Conservation (phyloP, 1,140 invertebrate genomes). For the Panulirus ornatus region DNA sequence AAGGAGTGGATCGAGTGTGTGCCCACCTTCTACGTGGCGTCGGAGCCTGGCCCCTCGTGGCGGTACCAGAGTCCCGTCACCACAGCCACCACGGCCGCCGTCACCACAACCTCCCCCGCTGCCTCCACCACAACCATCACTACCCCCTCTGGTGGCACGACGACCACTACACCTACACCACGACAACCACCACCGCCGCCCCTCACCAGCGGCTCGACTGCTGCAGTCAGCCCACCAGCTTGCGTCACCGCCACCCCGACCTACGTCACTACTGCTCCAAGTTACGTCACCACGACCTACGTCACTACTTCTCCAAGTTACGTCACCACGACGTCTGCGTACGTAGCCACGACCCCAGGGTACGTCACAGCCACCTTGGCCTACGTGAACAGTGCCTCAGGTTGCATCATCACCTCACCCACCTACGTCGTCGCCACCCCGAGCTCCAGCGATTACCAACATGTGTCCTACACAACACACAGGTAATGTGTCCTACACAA, state of each 20-base stretch:
- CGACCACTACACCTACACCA: too few species aligned
- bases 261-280: background rate
- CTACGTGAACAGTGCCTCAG: background rate
- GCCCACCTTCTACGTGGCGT: conserved; percentile 28
- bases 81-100: background rate
- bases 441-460: background rate
- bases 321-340: background rate
- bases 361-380: background rate
- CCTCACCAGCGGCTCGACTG: background rate
- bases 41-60: conserved; percentile 30
- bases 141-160: background rate
- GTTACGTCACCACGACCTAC: background rate
- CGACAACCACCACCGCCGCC: background rate
- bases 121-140: background rate
- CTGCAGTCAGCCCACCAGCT: background rate
- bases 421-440: conserved; percentile 26
- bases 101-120: background rate
- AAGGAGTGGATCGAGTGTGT: conserved; percentile 19
- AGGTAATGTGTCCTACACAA: too few species aligned
- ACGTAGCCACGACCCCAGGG: background rate
- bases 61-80: background rate
- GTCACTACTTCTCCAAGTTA: background rate
- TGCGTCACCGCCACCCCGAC: background rate
- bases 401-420: background rate
- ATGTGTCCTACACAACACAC: conserved; percentile 24